phyloP scores from a whole-genome alignment of 2,888 invertebrate species.

The Campoplex nolae region DNA sequence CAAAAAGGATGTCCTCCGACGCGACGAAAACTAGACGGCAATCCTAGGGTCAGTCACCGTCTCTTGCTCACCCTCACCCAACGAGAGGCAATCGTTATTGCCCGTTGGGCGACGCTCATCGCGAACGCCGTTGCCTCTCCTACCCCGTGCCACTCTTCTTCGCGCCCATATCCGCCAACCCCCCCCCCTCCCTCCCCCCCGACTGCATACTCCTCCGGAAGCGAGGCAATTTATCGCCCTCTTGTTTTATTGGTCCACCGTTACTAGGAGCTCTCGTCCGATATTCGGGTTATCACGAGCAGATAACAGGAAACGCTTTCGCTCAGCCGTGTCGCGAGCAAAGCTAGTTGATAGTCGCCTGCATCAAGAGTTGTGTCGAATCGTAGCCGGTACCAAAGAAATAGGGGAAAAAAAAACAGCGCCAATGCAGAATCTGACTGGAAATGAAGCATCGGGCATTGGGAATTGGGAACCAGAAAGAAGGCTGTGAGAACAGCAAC shows the following conservation, averaged over 20 bases:
- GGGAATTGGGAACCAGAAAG: background rate
- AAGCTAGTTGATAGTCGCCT: constrained; percentile 21
- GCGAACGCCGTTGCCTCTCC: constrained; percentile 33
- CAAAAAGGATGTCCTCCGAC: background rate
- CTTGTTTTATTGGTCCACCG: constrained; percentile 80
- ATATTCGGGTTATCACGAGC: constrained; percentile 73
- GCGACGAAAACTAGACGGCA: background rate
- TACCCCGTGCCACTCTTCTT: constrained; percentile 8
- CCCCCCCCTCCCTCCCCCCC: constrained; percentile 29
- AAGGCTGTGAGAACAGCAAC: background rate
- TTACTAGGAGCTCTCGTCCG: constrained; percentile 73
- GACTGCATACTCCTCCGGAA: constrained; percentile 8
- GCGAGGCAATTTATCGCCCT: constrained; percentile 78
- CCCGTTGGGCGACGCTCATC: constrained; percentile 76
- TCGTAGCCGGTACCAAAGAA: background rate
- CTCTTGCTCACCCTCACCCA: background rate
- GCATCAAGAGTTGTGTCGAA: constrained; percentile 4
- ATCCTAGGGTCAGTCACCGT: background rate
- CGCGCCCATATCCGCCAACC: constrained; percentile 29
- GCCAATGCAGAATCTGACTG: background rate
- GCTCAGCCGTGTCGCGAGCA: constrained; percentile 26
- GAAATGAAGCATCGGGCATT: background rate
- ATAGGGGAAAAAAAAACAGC: constrained; percentile 19
- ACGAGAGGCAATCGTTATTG: constrained; percentile 72
- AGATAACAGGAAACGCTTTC: constrained; percentile 71